phyloP scores from a whole-genome alignment of 2,113 vertebrate species.

The Scomber japonicus region DNA sequence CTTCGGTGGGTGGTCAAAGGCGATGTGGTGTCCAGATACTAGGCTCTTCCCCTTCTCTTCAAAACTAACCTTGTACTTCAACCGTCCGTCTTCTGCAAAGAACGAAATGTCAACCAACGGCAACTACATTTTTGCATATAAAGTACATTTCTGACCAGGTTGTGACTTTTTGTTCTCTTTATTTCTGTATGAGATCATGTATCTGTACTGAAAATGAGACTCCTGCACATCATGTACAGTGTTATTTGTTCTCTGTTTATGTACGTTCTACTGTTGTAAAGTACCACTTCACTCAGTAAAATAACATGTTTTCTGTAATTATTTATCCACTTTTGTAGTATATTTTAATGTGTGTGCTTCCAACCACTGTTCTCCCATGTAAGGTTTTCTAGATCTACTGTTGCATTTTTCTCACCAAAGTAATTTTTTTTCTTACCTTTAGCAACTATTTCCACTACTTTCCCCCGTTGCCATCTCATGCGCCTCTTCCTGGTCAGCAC shows the following conservation, averaged over 20 bases:
- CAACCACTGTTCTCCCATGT: background rate
- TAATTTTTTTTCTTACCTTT: constrained; percentile 79
- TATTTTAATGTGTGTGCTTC: too few species aligned
- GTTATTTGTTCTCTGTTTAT: too few species aligned
- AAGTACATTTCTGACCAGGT: too few species aligned
- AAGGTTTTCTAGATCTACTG: background rate
- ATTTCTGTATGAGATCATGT: too few species aligned
- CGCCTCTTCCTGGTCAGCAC: constrained; percentile 90
- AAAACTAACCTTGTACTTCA: constrained; percentile 93
- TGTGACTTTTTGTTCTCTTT: too few species aligned
- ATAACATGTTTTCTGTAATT: too few species aligned
- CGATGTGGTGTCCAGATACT: constrained; percentile 93
- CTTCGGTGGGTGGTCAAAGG: constrained; percentile 85
- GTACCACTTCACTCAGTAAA: too few species aligned
- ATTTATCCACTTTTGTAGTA: too few species aligned
- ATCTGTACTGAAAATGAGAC: too few species aligned
- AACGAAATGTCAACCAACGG: background rate
- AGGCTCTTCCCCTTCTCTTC: constrained; percentile 92
- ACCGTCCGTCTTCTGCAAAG: constrained; percentile 82
- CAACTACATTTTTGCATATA: too few species aligned
- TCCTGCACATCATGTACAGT: too few species aligned
- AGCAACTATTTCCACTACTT: constrained; percentile 87
- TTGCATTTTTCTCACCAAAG: background rate
- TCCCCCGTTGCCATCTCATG: constrained; percentile 92
- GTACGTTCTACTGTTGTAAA: too few species aligned